Conservation (phyloP, 2,113 vertebrate genomes). For the Pluvianellus socialis region DNA sequence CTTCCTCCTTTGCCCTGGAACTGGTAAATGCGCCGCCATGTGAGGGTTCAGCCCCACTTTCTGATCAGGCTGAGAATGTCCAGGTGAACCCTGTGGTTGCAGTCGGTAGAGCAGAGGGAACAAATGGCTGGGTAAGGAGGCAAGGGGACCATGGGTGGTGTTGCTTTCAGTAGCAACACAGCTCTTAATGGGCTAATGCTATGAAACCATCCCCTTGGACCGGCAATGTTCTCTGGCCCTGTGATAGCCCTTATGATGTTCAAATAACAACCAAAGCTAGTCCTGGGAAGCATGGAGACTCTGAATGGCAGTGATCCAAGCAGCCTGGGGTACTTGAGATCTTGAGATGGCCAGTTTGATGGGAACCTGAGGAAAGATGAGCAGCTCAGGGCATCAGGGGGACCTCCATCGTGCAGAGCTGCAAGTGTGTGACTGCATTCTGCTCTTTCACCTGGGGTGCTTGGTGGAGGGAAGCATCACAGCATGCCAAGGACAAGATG, state of each 20-base stretch:
- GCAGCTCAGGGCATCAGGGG: too few species aligned
- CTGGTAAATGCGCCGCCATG: background rate
- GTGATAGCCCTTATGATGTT: background rate
- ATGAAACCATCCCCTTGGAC: background rate
- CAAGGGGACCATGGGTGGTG: fast-evolving
- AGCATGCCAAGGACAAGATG: background rate
- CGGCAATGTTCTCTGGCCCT: background rate
- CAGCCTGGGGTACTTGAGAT: background rate
- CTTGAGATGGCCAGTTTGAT: background rate
- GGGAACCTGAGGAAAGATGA: background rate
- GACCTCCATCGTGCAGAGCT: too few species aligned
- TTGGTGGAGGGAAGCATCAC: background rate
- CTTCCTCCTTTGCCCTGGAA: background rate
- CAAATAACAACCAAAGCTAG: background rate
- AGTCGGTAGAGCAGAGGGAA: background rate
- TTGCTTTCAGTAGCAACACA: background rate
- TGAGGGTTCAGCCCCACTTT: background rate
- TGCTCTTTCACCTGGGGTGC: background rate
- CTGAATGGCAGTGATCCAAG: background rate
- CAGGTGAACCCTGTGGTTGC: background rate
- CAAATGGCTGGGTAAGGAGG: background rate
- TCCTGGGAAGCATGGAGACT: background rate
- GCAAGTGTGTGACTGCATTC: background rate
- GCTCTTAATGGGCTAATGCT: background rate
- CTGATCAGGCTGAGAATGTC: background rate